A percentile compares a stretch with the other conserved stretches of the same genome.
These are phyloP conservation scores for Gallinago media DNA, from an alignment of 2,113 vertebrate genomes.

Conservation along the genomic window DNA sequence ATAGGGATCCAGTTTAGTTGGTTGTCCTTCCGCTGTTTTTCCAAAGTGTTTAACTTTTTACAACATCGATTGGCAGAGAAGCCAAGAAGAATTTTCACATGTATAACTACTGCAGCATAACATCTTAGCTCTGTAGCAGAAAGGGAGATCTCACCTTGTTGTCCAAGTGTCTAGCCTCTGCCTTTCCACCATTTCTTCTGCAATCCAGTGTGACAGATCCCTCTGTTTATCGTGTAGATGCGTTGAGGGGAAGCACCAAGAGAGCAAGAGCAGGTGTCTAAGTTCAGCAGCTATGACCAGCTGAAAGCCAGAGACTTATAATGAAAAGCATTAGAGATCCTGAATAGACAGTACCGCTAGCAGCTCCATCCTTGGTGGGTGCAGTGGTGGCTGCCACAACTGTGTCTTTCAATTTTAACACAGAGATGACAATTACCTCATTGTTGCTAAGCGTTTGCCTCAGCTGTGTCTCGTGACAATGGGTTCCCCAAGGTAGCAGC, in stretches of 20 bases:
- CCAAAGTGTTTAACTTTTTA: neutral
- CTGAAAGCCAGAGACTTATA: neutral
- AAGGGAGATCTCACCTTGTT: neutral
- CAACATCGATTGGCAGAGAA: neutral
- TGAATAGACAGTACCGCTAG: neutral
- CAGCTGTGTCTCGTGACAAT: neutral
- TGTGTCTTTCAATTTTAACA: neutral
- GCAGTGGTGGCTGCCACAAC: neutral
- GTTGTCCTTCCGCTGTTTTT: neutral
- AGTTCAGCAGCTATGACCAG: neutral
- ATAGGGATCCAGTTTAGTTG: neutral
- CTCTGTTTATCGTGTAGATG: neutral
- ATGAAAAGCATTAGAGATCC: neutral
- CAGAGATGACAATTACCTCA: neutral
- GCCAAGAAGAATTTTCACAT: neutral
- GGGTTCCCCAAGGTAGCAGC: neutral
- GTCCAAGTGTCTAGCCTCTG: neutral
- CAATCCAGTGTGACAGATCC: neutral
- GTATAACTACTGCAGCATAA: neutral
- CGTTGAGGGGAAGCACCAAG: neutral
- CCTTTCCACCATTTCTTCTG: neutral
- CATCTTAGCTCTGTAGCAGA: neutral
- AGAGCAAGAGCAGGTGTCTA: neutral
- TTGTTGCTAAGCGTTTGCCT: neutral
- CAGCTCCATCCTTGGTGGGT: neutral